Evolutionary conservation across 2,888 invertebrate species (phyloP).

Genomic region (Drosophila limbata): DNA sequence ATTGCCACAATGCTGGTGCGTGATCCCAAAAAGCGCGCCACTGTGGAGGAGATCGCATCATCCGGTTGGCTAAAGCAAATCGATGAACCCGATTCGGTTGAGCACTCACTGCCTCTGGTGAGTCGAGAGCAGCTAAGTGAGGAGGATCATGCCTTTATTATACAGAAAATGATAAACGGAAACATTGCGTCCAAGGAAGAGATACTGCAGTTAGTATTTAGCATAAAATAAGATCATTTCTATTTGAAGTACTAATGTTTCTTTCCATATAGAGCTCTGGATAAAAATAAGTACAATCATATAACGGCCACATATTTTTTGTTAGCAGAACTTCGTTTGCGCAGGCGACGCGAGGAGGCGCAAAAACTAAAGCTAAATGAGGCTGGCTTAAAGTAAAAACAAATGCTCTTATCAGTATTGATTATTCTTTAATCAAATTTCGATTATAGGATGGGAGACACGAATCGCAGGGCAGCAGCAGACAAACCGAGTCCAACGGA

Average conservation of each 20-base stretch:
- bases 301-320: constrained; percentile 99
- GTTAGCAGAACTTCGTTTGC: constrained; percentile 96
- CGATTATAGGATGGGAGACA: constrained; percentile 43
- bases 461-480: constrained; percentile 51
- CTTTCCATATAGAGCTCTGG: constrained; percentile 89
- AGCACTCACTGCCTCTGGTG: constrained; percentile 91
- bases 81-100: constrained; percentile 84
- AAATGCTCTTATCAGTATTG: background rate
- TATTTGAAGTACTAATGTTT: constrained; percentile 2
- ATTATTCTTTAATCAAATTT: background rate
- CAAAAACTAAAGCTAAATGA: constrained; percentile 84
- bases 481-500: constrained; percentile 74
- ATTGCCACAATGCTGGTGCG: constrained; percentile 97
- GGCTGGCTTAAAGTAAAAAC: constrained; percentile 67
- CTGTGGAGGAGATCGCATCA: constrained; percentile 93
- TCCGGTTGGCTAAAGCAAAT: constrained; percentile 92
- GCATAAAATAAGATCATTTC: background rate
- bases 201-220: constrained; percentile 91
- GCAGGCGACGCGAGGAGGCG: constrained; percentile 90
- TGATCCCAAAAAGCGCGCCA: constrained; percentile 96
- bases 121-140: constrained; percentile 95
- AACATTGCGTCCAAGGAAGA: constrained; percentile 97
- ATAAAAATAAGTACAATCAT: constrained; percentile 98
- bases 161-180: constrained; percentile 98
- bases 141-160: constrained; percentile 95